Evolutionary conservation across 2,113 vertebrate species (phyloP).

Genomic region (Vulpes lagopus): DNA sequence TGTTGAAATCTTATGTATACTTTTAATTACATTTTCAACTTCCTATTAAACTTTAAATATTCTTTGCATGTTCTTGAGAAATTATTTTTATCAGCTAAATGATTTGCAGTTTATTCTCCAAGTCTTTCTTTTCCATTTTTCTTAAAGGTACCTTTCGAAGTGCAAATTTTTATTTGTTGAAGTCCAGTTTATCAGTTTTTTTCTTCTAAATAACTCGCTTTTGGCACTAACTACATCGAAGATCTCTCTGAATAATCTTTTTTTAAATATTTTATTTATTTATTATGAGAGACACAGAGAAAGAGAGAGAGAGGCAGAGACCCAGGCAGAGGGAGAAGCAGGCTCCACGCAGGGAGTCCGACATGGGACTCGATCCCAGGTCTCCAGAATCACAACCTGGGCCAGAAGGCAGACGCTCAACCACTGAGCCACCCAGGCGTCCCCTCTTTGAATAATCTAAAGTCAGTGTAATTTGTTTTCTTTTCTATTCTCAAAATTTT

Average conservation of each 20-base stretch:
- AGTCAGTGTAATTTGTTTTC: not conserved
- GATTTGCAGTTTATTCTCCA: not conserved
- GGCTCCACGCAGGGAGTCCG: too few relatives aligned
- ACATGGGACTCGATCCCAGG: too few relatives aligned
- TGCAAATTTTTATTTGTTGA: not conserved
- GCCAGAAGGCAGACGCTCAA: too few relatives aligned
- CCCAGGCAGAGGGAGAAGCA: too few relatives aligned
- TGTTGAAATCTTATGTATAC: not conserved
- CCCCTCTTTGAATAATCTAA: not conserved
- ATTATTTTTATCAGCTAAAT: not conserved
- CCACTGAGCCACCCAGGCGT: too few relatives aligned
- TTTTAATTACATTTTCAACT: not conserved
- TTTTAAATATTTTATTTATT: too few relatives aligned
- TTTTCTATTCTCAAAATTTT: not conserved
- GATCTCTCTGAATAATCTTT: not conserved
- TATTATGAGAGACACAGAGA: too few relatives aligned
- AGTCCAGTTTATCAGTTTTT: not conserved
- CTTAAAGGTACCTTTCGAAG: not conserved
- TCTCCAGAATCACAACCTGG: too few relatives aligned
- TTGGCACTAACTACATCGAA: not conserved
- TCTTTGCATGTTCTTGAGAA: not conserved
- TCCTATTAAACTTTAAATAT: slow-evolving; percentile 3
- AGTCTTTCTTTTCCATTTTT: not conserved
- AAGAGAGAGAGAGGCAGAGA: too few relatives aligned
- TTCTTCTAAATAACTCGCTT: not conserved